phyloP scores from a whole-genome alignment of 2,797 vertebrate genomes.

The Xenentodon cancila region DNA sequence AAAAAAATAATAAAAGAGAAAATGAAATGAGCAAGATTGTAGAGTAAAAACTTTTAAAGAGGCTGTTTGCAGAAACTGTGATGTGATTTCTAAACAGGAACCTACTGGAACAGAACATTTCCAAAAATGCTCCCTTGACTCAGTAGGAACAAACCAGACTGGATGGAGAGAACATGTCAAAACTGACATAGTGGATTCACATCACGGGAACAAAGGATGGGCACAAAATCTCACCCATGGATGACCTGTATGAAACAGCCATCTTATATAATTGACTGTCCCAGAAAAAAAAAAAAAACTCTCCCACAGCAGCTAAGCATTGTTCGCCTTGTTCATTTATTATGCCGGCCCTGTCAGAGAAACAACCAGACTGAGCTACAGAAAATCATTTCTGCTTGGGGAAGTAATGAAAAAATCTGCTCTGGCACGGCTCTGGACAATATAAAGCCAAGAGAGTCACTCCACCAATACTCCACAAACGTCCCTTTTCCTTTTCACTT shows the following conservation, averaged over 20 bases:
- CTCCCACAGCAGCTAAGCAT: slow-evolving; percentile 23
- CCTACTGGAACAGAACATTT: slow-evolving; percentile 28
- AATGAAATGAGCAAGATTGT: slow-evolving; percentile 60
- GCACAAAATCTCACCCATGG: slow-evolving; percentile 44
- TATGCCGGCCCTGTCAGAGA: slow-evolving; percentile 5
- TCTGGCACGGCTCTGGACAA: slow-evolving; percentile 52
- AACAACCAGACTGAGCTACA: slow-evolving; percentile 37
- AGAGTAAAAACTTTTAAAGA: slow-evolving; percentile 38
- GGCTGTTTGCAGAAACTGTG: slow-evolving; percentile 43
- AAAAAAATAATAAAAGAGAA: slow-evolving; percentile 68
- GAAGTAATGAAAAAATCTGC: slow-evolving; percentile 54
- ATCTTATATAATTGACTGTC: slow-evolving; percentile 34
- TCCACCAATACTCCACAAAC: slow-evolving; percentile 54
- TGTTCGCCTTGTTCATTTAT: slow-evolving; percentile 26
- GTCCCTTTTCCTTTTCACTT: slow-evolving; percentile 62
- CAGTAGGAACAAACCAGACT: slow-evolving; percentile 40
- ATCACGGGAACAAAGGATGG: slow-evolving; percentile 51
- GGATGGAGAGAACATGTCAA: slow-evolving; percentile 46
- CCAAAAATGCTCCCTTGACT: slow-evolving; percentile 52
- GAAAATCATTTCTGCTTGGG: slow-evolving; percentile 48
- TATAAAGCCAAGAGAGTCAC: slow-evolving; percentile 56
- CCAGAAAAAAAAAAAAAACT: slow-evolving; percentile 15
- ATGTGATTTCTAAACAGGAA: slow-evolving; percentile 27
- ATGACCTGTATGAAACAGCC: slow-evolving; percentile 40
- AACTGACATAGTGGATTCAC: slow-evolving; percentile 65